Base-by-base conservation (phyloP, 2,888 invertebrate genomes). In the Coecobrya sp. region DNA sequence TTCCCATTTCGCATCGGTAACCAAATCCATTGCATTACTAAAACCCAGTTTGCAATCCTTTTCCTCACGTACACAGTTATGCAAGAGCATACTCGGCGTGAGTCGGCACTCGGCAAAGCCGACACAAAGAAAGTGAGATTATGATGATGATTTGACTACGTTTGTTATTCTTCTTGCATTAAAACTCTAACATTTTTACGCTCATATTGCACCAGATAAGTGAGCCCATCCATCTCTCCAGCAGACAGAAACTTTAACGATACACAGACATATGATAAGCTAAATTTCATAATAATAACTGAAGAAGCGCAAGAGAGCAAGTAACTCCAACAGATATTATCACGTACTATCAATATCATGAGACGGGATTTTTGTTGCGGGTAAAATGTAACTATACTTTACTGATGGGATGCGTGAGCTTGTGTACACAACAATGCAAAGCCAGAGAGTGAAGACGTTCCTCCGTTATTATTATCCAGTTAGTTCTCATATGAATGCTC, bases 321-420 rank as follows among this genome's bases (percentile, higher is more conserved):
- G 55, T 11, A 45, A 13, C 42, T 59, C 30, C 30, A 81, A 30
- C 68, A 81, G 22, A 88, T 88, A 65, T 79, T 88, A 88, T 88
- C 88, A 88, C 81, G 62, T 16, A 52, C 81, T 81, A 88, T 81
- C 81, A 88, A 65, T 79, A 88, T 88, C 79, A 88, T 88, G 79
- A 68, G 81, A 25, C 65, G 65, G 62, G 30, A 88, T 68, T 73
- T 73, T 73, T 73, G 81, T 81, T 88, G 88, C 81, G 81, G 81
- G 79, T 81, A 88, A 81, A 73, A 42, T 73, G 52, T 73, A 45
- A 73, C 19, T 73, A 49, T 49, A 45, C 10, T 45, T 73, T 45
- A 42, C 73, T 73, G 42, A 73, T 45, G 65, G 10, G 36, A 73
- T 45, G 45, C 22, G 45, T 55, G 36, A 4, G 36, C 7, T 2